Evolutionary conservation across 2,113 vertebrate genomes (phyloP).

Genomic region (Rhea americana): DNA sequence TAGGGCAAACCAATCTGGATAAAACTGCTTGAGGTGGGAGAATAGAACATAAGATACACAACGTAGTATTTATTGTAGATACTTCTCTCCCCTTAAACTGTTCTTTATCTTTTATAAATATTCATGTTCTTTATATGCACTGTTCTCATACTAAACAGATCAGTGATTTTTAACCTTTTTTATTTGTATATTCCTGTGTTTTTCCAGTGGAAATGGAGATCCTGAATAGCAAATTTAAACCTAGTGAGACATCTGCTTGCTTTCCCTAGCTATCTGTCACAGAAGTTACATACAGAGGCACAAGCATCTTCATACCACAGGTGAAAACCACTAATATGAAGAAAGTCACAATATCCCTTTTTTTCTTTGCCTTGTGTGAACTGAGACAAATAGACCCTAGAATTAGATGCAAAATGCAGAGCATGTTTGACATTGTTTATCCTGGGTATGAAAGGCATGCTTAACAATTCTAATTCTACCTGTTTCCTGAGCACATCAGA

Average conservation of each 20-base stretch:
- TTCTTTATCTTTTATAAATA: not conserved
- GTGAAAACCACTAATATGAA: not conserved
- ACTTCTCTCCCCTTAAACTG: not conserved
- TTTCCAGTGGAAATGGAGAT: not conserved
- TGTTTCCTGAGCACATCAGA: not conserved
- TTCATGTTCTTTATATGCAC: not conserved
- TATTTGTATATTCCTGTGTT: not conserved
- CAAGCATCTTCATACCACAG: not conserved
- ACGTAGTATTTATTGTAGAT: not conserved
- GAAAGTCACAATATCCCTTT: not conserved
- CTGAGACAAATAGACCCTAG: not conserved
- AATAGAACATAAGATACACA: rapidly evolving
- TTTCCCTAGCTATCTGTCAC: not conserved
- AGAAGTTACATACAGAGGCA: not conserved
- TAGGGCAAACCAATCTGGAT: not conserved
- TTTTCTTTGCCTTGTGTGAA: not conserved
- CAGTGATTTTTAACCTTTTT: not conserved
- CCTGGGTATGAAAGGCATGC: not conserved
- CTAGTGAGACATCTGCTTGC: not conserved
- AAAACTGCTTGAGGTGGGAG: not conserved
- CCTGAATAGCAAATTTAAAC: not conserved
- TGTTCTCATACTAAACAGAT: not conserved
- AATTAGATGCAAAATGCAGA: not conserved
- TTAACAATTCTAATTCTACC: not conserved
- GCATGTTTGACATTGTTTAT: not conserved